Evolutionary conservation across 2,113 vertebrate species (phyloP), one percentile per base, ranked within the genome.

Genomic region (Astur gentilis): DNA sequence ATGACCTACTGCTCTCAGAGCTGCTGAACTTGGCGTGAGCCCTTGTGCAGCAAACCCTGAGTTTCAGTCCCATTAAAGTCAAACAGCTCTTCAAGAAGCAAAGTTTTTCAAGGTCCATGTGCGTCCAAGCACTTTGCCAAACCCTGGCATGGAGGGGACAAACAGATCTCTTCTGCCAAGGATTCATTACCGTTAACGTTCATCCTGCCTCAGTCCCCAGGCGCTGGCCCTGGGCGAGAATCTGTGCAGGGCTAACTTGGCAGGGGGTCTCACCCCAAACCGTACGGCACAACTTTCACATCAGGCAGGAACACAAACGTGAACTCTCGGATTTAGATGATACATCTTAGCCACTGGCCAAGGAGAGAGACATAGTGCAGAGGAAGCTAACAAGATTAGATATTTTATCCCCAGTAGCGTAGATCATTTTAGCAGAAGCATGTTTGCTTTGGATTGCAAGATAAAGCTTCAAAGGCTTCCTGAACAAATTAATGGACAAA

Each of bases 381-480:
- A 93, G 79, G 92, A 89, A 97, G 88, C 57, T 92, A 87, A 91
- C 89, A 93, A 93, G 95, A 94, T 95, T 82, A 97, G 82, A 42
- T 88, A 93, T 70, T 84, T 97, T 89, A 90, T 94, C 44, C 77
- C n/a, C 93, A 57, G 87, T 55, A 92, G 82, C 93, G 78, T 84
- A 95, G 62, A 91, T 95, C 92, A 88, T 93, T 89, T 88, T 96
- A 95, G 62, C 90, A 91, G 82, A 97, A 91, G 95, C 6, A 3
- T 90, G 67, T 90, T 96, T 97, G 77, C 86, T 95, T 96, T 97
- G 96, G 93, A 89, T 91, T 95, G 83, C 4, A 8, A 93, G 97
- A 94, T 91, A 95, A 94, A 97, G 89, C 96, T 95, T 93, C 87
- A 90, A 91, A 91, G 94, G 81, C 84, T 98, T 96, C 93, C 96